Conservation (phyloP, 2,113 vertebrate species). For the Guaruba guarouba region DNA sequence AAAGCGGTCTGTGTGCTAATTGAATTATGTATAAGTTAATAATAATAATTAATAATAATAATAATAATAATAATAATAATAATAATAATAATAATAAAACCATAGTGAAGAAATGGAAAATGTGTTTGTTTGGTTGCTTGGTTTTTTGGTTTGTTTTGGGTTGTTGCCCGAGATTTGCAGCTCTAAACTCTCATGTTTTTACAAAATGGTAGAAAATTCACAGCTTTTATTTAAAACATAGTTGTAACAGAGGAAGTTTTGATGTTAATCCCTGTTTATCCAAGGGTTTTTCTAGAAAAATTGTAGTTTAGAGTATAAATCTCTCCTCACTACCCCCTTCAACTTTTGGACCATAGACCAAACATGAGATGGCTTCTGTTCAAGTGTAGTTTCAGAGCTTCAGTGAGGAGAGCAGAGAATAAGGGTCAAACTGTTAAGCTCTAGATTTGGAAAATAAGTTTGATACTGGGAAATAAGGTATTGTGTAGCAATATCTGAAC, state of each 20-base stretch:
- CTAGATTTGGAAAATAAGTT: not conserved
- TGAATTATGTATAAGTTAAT: not conserved
- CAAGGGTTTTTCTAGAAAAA: not conserved
- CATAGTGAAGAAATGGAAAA: not conserved
- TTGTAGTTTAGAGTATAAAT: not conserved
- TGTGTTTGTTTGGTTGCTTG: not conserved
- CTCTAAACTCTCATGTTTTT: not conserved
- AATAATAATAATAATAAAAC: no score
- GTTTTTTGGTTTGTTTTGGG: not conserved
- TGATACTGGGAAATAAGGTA: not conserved
- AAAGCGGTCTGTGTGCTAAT: not conserved
- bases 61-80: not conserved
- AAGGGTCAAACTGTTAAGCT: not conserved
- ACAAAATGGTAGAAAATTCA: not conserved
- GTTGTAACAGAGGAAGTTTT: not conserved
- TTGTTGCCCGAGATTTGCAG: not conserved
- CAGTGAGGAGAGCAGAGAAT: not conserved
- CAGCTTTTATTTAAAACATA: not conserved
- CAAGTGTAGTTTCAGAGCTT: not conserved
- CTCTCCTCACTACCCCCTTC: accelerated
- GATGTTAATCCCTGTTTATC: not conserved
- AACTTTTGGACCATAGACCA: not conserved
- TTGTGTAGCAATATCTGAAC: not conserved
- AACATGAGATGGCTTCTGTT: not conserved
- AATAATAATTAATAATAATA: not conserved